Evolutionary conservation across 2,888 invertebrate genomes (phyloP).

Genomic region (Harpagoxenus sublaevis): DNA sequence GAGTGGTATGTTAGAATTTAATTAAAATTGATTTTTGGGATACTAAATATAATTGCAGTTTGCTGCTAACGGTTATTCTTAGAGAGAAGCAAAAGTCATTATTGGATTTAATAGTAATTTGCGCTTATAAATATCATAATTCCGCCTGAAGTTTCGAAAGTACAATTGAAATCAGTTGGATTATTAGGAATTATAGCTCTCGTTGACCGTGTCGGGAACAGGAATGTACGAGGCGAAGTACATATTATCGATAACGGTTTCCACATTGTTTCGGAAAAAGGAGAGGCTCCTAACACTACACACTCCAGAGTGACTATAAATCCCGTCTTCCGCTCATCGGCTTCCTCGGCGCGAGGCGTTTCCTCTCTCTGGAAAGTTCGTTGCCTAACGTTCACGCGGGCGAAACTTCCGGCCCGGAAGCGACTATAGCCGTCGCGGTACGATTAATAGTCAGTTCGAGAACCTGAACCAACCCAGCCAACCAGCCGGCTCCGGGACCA

Average conservation of each 20-base stretch:
- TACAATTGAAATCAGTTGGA: not conserved
- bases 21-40: not conserved
- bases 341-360: conserved; percentile 49
- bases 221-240: not conserved
- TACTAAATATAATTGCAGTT: not conserved
- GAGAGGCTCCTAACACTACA: conserved; percentile 15
- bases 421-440: conserved; percentile 61
- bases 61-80: not conserved
- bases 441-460: conserved; percentile 78
- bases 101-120: not conserved
- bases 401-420: conserved; percentile 72
- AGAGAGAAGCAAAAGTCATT: not conserved
- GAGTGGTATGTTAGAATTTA: not conserved
- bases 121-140: not conserved
- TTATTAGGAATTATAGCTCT: conserved; percentile 9
- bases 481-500: conserved; percentile 61
- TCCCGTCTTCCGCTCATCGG: conserved; percentile 35
- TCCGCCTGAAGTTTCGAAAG: not conserved
- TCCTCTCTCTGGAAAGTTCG: conserved; percentile 47
- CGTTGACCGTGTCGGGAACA: not conserved
- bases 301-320: conserved; percentile 51
- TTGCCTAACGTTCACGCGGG: conserved; percentile 47
- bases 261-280: conserved; percentile 32
- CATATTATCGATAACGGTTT: conserved; percentile 30
- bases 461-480: conserved; percentile 56